Conservation (phyloP, 2,888 invertebrate species). For the Meiosimyza decipiens region DNA sequence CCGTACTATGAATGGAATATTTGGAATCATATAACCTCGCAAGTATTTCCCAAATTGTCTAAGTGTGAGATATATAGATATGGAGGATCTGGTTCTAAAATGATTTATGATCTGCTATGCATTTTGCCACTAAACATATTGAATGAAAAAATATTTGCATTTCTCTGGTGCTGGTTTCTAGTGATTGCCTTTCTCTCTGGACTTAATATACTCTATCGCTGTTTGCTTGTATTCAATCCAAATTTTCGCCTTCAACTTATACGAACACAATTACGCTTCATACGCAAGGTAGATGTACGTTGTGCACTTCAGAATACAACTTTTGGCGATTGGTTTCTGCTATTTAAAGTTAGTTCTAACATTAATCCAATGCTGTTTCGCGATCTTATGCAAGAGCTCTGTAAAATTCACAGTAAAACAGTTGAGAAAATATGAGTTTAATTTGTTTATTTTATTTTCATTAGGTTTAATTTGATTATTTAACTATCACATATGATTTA, state of each 20-base stretch:
- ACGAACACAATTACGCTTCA: constrained; percentile 52
- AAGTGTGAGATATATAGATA: constrained; percentile 89
- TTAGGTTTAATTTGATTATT: background rate
- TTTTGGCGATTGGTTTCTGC: constrained; percentile 82
- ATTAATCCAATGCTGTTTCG: constrained; percentile 76
- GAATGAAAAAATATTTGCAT: constrained; percentile 82
- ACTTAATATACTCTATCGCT: constrained; percentile 75
- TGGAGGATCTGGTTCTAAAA: constrained; percentile 84
- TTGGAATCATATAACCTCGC: constrained; percentile 62
- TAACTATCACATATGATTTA: background rate
- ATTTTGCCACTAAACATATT: constrained; percentile 82
- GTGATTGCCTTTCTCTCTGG: constrained; percentile 73
- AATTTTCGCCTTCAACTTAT: constrained; percentile 56
- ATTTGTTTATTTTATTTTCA: no score
- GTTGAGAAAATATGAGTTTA: background rate
- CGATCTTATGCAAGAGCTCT: constrained; percentile 72
- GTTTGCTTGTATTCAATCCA: constrained; percentile 70
- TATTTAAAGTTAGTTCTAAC: constrained; percentile 81
- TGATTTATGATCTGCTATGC: constrained; percentile 81
- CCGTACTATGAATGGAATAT: constrained; percentile 56
- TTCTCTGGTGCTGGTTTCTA: constrained; percentile 81
- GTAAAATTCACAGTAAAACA: constrained; percentile 32
- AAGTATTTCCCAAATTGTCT: constrained; percentile 74
- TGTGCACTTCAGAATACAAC: constrained; percentile 55
- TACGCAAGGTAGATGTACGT: constrained; percentile 50